Conservation (phyloP, 2,797 vertebrate genomes). For the Tolypeutes matacus region DNA sequence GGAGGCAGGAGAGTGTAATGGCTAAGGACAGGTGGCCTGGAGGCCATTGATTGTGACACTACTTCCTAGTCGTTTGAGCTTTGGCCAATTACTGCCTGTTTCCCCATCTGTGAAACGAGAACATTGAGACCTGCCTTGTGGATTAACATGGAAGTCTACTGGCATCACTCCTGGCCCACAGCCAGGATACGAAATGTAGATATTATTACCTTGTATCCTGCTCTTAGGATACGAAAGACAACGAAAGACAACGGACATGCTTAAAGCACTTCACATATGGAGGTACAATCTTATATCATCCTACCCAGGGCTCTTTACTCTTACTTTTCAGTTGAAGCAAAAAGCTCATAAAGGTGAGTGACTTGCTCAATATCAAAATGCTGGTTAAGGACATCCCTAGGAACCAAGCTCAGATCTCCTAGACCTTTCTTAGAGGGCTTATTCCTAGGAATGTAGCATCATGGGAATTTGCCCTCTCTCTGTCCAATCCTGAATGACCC, state of each 20-base stretch:
- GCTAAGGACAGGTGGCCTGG: neutral
- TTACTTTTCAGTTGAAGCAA: neutral
- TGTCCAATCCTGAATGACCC: neutral
- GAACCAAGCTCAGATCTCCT: too few relatives aligned
- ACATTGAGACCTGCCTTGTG: too few relatives aligned
- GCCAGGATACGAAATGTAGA: neutral
- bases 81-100: too few relatives aligned
- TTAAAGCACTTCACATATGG: neutral
- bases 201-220: neutral
- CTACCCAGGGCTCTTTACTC: too few relatives aligned
- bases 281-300: neutral
- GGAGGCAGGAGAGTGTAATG: neutral
- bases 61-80: neutral
- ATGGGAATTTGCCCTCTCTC: neutral
- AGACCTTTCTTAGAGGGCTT: neutral
- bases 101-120: too few relatives aligned
- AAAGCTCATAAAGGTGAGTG: neutral
- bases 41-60: neutral
- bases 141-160: too few relatives aligned
- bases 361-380: neutral
- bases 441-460: neutral
- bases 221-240: neutral
- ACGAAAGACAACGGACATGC: fast-evolving
- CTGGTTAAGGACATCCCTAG: neutral
- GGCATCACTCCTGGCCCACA: neutral